phyloP scores from a whole-genome alignment of 2,797 vertebrate species.

The Cirrhinus molitorella region DNA sequence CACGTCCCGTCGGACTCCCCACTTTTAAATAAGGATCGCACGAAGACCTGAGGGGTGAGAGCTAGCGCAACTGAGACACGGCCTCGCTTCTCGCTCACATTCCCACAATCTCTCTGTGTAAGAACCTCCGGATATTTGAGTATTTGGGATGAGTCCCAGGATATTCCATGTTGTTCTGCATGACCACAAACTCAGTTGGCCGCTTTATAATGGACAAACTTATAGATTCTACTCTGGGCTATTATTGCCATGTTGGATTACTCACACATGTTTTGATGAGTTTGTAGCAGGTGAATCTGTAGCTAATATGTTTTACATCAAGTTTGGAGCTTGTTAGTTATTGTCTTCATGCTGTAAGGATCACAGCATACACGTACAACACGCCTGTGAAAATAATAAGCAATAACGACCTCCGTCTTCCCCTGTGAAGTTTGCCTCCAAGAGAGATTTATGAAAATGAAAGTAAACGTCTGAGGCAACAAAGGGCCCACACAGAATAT shows the following conservation, averaged over 20 bases:
- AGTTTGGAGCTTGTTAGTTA: constrained; percentile 6
- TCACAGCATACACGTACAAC: background rate
- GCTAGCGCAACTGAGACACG: constrained; percentile 48
- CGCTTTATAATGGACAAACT: background rate
- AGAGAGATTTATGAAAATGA: constrained; percentile 52
- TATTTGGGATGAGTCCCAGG: constrained; percentile 35
- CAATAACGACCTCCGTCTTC: constrained; percentile 25
- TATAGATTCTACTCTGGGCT: background rate
- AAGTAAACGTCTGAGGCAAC: constrained; percentile 36
- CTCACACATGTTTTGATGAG: background rate
- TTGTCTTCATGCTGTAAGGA: constrained; percentile 41
- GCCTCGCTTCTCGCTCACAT: constrained; percentile 33
- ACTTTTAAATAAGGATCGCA: constrained; percentile 50
- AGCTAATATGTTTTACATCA: background rate
- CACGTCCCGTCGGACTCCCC: constrained; percentile 82
- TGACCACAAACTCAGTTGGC: background rate
- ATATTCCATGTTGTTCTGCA: constrained; percentile 16
- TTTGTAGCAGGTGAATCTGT: background rate
- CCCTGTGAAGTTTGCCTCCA: constrained; percentile 40
- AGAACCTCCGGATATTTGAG: constrained; percentile 31
- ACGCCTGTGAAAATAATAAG: constrained; percentile 31
- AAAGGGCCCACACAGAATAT: constrained; percentile 43
- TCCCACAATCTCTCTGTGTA: constrained; percentile 37
- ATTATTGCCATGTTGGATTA: constrained; percentile 19
- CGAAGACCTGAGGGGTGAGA: constrained; percentile 45